Percentiles rank a stretch among this genome's conserved stretches.
These are phyloP conservation scores for Hypsopygia costalis DNA, from an alignment of 2,888 invertebrate genomes.

Conservation along the genomic window DNA sequence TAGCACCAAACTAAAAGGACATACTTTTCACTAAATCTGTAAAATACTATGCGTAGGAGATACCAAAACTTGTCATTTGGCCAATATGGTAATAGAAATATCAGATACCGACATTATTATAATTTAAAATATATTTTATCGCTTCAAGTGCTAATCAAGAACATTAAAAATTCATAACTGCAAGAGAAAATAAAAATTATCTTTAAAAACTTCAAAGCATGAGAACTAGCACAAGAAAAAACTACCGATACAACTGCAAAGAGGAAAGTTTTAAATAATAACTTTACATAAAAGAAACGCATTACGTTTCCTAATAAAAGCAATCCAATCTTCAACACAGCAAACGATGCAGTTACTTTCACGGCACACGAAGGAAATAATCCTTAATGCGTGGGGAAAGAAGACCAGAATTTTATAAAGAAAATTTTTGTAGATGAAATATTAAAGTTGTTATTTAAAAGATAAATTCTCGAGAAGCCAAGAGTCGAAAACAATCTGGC, in stretches of 20 bases:
- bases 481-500: slow-evolving; percentile 4
- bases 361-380: not conserved
- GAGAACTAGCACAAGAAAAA: not conserved
- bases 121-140: no score
- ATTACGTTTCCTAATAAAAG: slow-evolving; percentile 3
- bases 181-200: not conserved
- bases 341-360: slow-evolving; percentile 1
- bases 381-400: not conserved
- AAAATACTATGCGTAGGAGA: no score
- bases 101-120: no score
- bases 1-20: no score
- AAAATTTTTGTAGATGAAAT: not conserved
- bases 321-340: slow-evolving; percentile 5
- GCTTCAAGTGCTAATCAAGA: not conserved
- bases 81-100: no score
- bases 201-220: not conserved
- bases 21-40: no score
- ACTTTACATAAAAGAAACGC: not conserved
- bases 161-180: not conserved
- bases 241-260: not conserved
- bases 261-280: not conserved
- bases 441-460: slow-evolving; percentile 6
- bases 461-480: slow-evolving; percentile 4
- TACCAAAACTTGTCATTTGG: no score
- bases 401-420: not conserved